Evolutionary conservation across 2,113 vertebrate genomes (phyloP).

Genomic region (Felis chaus): DNA sequence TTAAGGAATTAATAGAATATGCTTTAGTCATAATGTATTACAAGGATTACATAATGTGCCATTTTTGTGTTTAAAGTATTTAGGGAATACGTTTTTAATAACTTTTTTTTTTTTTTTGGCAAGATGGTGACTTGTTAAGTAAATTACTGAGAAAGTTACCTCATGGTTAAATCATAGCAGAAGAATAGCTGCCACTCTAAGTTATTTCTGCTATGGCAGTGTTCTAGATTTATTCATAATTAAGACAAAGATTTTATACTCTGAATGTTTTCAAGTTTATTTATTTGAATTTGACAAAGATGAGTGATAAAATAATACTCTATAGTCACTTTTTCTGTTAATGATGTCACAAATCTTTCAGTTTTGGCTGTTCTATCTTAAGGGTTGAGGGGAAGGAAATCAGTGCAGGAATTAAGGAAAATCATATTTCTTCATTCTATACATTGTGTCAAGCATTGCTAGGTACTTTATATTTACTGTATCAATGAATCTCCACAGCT

Average conservation of each 20-base stretch:
- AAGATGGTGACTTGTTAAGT: background rate
- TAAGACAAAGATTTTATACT: background rate
- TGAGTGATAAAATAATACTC: background rate
- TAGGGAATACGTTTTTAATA: background rate
- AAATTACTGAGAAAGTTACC: background rate
- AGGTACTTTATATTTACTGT: background rate
- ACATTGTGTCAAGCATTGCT: background rate
- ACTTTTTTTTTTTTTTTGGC: background rate
- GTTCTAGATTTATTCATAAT: background rate
- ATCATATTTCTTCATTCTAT: background rate
- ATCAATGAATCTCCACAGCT: background rate
- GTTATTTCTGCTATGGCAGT: background rate
- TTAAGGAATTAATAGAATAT: background rate
- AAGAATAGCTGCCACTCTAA: conserved; percentile 35
- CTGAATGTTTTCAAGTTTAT: background rate
- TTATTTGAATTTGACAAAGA: conserved; percentile 31
- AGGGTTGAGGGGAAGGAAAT: background rate
- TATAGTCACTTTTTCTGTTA: background rate
- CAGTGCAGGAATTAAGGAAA: background rate
- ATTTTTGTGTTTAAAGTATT: conserved; percentile 5
- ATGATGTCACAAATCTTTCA: background rate
- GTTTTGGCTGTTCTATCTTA: background rate
- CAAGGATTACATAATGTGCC: background rate
- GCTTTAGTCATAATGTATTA: background rate
- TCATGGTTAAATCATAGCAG: background rate